Evolutionary conservation across 2,888 invertebrate species (phyloP), one percentile per base, ranked within the genome.

Genomic region (Micropterix aruncella): DNA sequence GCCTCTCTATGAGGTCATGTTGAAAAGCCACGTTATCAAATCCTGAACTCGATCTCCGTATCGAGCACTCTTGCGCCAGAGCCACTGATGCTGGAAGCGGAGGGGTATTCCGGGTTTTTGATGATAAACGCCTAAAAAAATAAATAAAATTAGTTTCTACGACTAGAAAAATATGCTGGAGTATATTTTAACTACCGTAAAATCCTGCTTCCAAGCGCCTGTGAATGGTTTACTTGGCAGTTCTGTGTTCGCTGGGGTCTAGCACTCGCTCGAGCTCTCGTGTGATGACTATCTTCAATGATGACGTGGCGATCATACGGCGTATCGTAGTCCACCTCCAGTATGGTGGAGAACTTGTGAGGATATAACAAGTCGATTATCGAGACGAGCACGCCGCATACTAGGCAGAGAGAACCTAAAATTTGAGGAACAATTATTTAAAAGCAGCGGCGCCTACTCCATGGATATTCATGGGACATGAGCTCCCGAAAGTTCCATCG

Each of bases 221-320:
- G 27, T 12, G 27, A 27, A 27, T 27, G 27, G 27, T 37, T 38
- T 16, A 14, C n/a, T 15, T 39, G 17, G 41, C 7, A 44, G 15
- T 17, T 16, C 15, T 42, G 17, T 44, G 12, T 39, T 40, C n/a
- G 39, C 46, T 40, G 7, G 19, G 17, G 37, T 15, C 69, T 55
- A 15, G 70, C 70, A 14, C 67, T 55, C 53, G 66, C 67, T 45
- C 70, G 57, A 3, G 18, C 7, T 3, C 36, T 19, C 46, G 75
- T 79, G 54, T 80, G 81, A 55, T 81, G 78, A 53, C 90, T 90
- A 62, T 91, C 90, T 55, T 91, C 90, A 49, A 92, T 83, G 46
- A 92, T 88, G 48, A 91, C 89, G 61, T 92, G 92, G 40, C 92
- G 72, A 62, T 92, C 92, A 59, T 91, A 93, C 0, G 93, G 93